phyloP scores from a whole-genome alignment of 1,140 invertebrate genomes.

The Chironomus tepperi region DNA sequence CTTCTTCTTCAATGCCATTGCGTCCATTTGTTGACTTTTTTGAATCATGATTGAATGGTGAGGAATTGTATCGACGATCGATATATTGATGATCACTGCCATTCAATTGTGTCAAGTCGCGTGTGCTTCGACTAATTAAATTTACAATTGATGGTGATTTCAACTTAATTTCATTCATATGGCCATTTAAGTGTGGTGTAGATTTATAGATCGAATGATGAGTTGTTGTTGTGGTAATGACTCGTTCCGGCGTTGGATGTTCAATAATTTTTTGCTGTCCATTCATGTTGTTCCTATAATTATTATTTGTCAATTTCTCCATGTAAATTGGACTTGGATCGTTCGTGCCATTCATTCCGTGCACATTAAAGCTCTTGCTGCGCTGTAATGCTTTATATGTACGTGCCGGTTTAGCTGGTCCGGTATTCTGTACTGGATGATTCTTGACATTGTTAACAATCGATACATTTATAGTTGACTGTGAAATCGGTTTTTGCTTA shows the following conservation, averaged over 20 bases:
- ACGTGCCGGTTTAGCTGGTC: slow-evolving; percentile 60
- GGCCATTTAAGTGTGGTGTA: slow-evolving; percentile 62
- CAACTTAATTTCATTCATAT: slow-evolving; percentile 34
- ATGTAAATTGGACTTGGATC: slow-evolving; percentile 41
- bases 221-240: slow-evolving; percentile 26
- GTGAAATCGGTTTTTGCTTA: slow-evolving; percentile 28
- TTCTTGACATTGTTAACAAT: slow-evolving; percentile 55
- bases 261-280: slow-evolving; percentile 26
- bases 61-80: slow-evolving; percentile 25
- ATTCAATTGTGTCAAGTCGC: slow-evolving; percentile 52
- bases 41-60: slow-evolving; percentile 32
- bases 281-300: slow-evolving; percentile 30
- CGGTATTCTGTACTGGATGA: slow-evolving; percentile 33
- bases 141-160: slow-evolving; percentile 77
- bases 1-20: slow-evolving; percentile 12
- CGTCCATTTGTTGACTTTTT: slow-evolving; percentile 40
- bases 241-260: not conserved
- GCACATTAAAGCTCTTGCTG: slow-evolving; percentile 79
- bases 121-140: slow-evolving; percentile 70
- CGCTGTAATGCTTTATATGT: slow-evolving; percentile 66
- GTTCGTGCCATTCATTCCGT: slow-evolving; percentile 44
- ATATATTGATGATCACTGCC: slow-evolving; percentile 31
- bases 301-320: slow-evolving; percentile 37
- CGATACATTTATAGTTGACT: slow-evolving; percentile 64
- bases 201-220: slow-evolving; percentile 53